Evolutionary conservation across 2,113 vertebrate species (phyloP).

Genomic region (Pontoporia blainvillei): DNA sequence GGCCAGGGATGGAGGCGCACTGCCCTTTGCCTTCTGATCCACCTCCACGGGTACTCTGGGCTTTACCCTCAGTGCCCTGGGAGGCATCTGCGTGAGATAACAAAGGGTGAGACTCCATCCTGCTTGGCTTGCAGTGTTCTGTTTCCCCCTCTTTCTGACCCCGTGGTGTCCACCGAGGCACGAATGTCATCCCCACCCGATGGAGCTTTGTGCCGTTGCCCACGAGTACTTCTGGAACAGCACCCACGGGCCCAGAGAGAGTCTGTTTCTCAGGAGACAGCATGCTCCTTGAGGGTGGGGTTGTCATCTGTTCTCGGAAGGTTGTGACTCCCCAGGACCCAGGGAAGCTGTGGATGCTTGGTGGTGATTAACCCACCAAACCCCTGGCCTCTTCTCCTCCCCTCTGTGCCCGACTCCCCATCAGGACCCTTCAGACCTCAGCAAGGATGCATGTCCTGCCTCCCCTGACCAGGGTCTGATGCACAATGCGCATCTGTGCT

Average conservation of each 20-base stretch:
- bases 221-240: rapidly evolving
- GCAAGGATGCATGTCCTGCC: rapidly evolving
- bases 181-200: rapidly evolving
- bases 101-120: rapidly evolving
- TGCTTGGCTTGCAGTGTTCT: rapidly evolving
- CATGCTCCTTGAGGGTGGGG: rapidly evolving
- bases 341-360: rapidly evolving
- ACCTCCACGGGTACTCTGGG: rapidly evolving
- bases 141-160: rapidly evolving
- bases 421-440: background rate
- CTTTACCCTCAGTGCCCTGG: rapidly evolving
- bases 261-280: rapidly evolving
- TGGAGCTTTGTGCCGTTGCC: rapidly evolving
- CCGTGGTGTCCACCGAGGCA: rapidly evolving
- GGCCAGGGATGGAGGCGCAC: rapidly evolving
- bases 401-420: rapidly evolving
- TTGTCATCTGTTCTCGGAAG: background rate
- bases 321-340: rapidly evolving
- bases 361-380: too few relatives aligned
- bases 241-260: rapidly evolving
- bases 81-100: rapidly evolving
- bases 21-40: rapidly evolving
- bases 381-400: too few relatives aligned
- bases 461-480: background rate
- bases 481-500: rapidly evolving